Percentiles rank a stretch among this genome's conserved stretches.
Conservation (phyloP, 2,113 vertebrate species). For the Eulemur rufifrons region DNA sequence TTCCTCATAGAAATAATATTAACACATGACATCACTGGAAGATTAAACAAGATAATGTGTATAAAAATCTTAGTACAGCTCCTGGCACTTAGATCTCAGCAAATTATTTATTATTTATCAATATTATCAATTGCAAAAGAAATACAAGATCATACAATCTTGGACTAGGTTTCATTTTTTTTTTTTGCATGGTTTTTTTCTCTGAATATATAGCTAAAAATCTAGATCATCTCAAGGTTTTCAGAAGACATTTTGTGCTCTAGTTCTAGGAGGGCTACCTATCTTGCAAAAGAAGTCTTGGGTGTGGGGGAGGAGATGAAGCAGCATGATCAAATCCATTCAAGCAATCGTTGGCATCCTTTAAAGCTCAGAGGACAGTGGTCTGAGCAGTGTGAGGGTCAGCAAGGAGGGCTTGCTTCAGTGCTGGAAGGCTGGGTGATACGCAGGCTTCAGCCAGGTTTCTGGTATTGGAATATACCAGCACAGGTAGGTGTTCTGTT, state of each 20-base stretch:
- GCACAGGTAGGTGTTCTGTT: not conserved
- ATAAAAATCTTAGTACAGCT: not conserved
- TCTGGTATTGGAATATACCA: not conserved
- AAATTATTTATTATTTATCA: not conserved
- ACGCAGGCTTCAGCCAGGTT: not conserved
- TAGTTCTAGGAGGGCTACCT: not conserved
- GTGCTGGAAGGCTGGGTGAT: not conserved
- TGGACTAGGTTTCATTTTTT: not conserved
- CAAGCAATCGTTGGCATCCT: not conserved
- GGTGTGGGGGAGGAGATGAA: not conserved
- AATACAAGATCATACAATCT: not conserved
- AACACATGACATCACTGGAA: not conserved
- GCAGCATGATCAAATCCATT: not conserved
- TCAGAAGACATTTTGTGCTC: not conserved
- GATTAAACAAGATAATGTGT: not conserved
- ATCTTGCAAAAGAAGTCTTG: not conserved
- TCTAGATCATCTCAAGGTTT: not conserved
- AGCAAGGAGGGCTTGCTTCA: not conserved
- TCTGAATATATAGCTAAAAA: not conserved
- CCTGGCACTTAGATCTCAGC: not conserved
- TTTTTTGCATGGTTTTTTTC: not conserved
- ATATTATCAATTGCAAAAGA: not conserved
- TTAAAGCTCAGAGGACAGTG: not conserved
- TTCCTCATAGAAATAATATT: not conserved
- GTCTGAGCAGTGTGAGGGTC: not conserved